Base-by-base conservation (phyloP, 1,140 invertebrate genomes). In the Pogonomyrmex californicus region DNA sequence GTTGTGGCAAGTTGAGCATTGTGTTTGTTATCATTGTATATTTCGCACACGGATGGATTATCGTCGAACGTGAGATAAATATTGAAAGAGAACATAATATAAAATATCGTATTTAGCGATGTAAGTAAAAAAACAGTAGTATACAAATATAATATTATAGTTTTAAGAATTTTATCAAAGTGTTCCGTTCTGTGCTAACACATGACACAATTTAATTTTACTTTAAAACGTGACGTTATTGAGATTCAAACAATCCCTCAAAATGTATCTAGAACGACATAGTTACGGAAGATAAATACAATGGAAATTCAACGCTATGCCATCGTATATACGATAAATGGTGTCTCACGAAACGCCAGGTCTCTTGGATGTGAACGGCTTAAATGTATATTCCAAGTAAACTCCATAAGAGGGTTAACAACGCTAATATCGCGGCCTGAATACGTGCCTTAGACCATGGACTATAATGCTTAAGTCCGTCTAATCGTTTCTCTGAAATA, bases 391-490 rank as follows among this genome's bases (percentile, higher is more conserved):
- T 83, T 83, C 79, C 79, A 83, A 73, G 79, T 83, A 83, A 83
- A 83, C 79, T 83, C 68, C n/a, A 83, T 83, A 83, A 83, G 79
- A 83, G 79, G 79, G 79, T 83, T 83, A 83, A 83, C 79, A 83
- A 62, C 79, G 79, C 68, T 83, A 83, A 83, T 83, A 83, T 83
- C 68, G 79, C 9, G 79, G 47, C 68, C 68, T 73, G 79, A 83
- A 83, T 83, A 83, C 79, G 68, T 83, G 79, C 68, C 79, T 83
- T 83, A 83, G 79, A 83, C 79, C 41, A 30, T 83, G 71, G 71
- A 62, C 79, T 83, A 75, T 83, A 83, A 75, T 75, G 79, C 68
- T 83, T 83, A 83, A 83, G 54, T 83, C 79, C 56, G 30, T 75
- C 68, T 83, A 83, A 83, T 83, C 79, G 79, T 83, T 83, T 75